Percentiles rank a stretch among this genome's conserved stretches.
These are phyloP conservation scores for Microtus ochrogaster DNA, from an alignment of 2,113 vertebrate genomes.

Conservation along the genomic window DNA sequence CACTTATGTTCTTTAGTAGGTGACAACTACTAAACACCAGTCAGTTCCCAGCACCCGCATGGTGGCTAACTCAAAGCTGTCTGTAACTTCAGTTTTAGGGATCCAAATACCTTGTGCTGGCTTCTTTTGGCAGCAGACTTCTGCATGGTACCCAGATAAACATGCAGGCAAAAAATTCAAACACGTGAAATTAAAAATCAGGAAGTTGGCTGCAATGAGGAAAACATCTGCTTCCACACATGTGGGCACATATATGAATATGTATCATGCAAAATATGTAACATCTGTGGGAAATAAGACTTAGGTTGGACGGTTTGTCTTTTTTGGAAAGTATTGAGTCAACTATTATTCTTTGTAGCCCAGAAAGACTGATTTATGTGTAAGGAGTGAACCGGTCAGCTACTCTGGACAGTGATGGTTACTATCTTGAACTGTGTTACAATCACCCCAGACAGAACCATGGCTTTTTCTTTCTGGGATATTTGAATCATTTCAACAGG, in stretches of 20 bases:
- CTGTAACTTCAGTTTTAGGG: neutral
- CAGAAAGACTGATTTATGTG: conserved; percentile 42
- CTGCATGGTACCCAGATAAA: neutral
- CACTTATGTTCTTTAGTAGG: neutral
- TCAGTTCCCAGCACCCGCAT: neutral
- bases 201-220: neutral
- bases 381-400: neutral
- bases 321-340: neutral
- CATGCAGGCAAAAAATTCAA: neutral
- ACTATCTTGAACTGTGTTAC: neutral
- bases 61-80: neutral
- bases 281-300: neutral
- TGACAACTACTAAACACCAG: no score
- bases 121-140: neutral
- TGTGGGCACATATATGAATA: neutral
- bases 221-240: neutral
- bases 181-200: neutral
- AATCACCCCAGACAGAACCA: neutral
- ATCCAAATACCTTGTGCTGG: neutral
- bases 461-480: neutral
- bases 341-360: neutral
- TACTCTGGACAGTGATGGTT: neutral
- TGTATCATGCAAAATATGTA: neutral
- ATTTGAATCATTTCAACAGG: neutral
- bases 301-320: neutral